Evolutionary conservation across 2,888 invertebrate species (phyloP).

Genomic region (Hanleya hanleyi): DNA sequence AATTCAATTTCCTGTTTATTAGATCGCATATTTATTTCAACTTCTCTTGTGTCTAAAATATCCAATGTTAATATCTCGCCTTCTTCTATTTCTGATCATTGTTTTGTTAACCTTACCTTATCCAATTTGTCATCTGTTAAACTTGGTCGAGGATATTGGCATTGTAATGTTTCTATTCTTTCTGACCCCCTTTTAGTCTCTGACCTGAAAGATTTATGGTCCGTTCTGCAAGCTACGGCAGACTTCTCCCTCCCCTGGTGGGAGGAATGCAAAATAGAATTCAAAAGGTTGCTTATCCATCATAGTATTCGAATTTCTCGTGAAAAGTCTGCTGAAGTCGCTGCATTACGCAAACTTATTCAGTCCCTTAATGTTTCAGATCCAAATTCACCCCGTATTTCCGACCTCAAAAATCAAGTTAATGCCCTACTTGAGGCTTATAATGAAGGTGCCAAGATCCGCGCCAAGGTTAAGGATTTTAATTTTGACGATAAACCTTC

Average conservation of each 20-base stretch:
- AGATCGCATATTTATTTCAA: constrained; percentile 15
- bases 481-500: constrained; percentile 14
- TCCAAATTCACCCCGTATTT: not conserved
- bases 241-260: not conserved
- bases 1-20: not conserved
- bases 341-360: not conserved
- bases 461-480: not conserved
- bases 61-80: not conserved
- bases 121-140: not conserved
- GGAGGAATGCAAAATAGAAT: not conserved
- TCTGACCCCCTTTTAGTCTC: not conserved
- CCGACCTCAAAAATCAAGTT: not conserved
- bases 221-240: not conserved
- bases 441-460: not conserved
- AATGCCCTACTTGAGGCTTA: not conserved
- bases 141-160: not conserved
- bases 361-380: not conserved
- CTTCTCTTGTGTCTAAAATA: not conserved
- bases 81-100: constrained; percentile 10
- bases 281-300: not conserved
- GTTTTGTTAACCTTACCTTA: not conserved
- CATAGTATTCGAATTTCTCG: not conserved
- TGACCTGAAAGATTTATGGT: not conserved
- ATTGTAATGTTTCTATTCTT: not conserved
- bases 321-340: not conserved